Base-by-base conservation (phyloP, 2,113 vertebrate species). In the Alethe diademata region DNA sequence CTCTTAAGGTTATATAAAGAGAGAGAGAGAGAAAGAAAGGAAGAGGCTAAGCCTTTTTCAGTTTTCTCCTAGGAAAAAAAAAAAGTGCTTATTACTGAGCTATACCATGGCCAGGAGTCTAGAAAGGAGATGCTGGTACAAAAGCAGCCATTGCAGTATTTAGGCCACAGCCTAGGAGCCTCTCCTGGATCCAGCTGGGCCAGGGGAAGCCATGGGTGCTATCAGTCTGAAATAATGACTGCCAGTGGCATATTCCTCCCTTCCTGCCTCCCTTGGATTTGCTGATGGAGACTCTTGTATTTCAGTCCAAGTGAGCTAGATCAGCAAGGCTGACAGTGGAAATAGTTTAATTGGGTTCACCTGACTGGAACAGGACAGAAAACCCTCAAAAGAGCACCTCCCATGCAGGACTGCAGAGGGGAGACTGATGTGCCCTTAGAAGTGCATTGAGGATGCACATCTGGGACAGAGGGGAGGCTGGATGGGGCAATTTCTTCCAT, bases 371-470 rank as follows among this genome's bases (percentile, higher is more conserved):
- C 14, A 47, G 26, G 43, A 35, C 62, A 72, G 40, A 75, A 88
- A 78, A 42, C 5, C 12, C 36, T 47, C 43, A 43, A 13, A 75
- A 56, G 18, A 60, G 33, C 56, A 66, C 3, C 5, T 66, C 19
- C 12, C 9, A 7, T 31, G 22, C 35, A 75, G 57, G 15, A 22
- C 33, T 61, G n/a, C 8, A 26, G 19, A 47, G 8, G 1, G 14
- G 35, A 48, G 4, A 12, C 19, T 40, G n/a, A 33, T 73, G 40
- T 73, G 33, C 33, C 6, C 3, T 12, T 48, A 65, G 33, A 22
- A 29, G 9, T 62, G 26, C 1, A 4, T 25, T 0, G 0, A 43
- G 29, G 40, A 38, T n/a, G 53, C 38, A 50, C 7, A 72, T 40
- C 22, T 58, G 20, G 35, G 53, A 31, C 11, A 36, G 43, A 61